Conservation (phyloP, 2,113 vertebrate species). For the Zapornia atra region DNA sequence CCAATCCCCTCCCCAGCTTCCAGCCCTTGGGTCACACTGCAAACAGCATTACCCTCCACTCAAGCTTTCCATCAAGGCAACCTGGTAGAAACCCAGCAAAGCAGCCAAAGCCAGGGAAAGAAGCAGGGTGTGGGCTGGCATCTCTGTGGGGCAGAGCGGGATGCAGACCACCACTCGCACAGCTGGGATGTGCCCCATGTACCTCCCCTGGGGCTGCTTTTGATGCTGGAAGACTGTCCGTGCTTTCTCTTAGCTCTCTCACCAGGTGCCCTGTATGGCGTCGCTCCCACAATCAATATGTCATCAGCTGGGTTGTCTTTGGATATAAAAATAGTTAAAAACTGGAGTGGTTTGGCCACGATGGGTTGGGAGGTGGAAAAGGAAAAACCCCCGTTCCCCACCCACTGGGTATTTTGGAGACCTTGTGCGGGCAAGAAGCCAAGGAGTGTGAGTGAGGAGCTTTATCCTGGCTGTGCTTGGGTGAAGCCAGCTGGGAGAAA, state of each 20-base stretch:
- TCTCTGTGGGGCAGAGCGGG: neutral
- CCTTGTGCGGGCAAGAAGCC: neutral
- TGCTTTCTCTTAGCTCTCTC: neutral
- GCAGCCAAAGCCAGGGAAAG: neutral
- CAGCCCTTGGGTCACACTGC: neutral
- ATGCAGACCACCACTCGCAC: neutral
- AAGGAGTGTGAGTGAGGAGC: neutral
- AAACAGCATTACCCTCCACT: rapidly evolving
- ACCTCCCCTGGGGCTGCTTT: neutral
- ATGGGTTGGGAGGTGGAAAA: neutral
- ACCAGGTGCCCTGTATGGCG: neutral
- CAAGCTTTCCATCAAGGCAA: neutral
- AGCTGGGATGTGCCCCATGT: rapidly evolving
- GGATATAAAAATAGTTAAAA: neutral
- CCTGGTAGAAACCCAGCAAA: neutral
- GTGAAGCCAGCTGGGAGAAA: conserved; percentile 8
- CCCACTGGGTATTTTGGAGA: neutral
- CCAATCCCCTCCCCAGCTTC: neutral
- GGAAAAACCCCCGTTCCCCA: neutral
- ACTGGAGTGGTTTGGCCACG: neutral
- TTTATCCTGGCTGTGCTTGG: neutral
- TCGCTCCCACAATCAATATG: neutral
- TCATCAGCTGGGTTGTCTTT: neutral
- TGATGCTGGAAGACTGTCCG: neutral
- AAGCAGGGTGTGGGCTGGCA: neutral